phyloP scores from a whole-genome alignment of 2,888 invertebrate genomes.

The Xiphydria camelus region DNA sequence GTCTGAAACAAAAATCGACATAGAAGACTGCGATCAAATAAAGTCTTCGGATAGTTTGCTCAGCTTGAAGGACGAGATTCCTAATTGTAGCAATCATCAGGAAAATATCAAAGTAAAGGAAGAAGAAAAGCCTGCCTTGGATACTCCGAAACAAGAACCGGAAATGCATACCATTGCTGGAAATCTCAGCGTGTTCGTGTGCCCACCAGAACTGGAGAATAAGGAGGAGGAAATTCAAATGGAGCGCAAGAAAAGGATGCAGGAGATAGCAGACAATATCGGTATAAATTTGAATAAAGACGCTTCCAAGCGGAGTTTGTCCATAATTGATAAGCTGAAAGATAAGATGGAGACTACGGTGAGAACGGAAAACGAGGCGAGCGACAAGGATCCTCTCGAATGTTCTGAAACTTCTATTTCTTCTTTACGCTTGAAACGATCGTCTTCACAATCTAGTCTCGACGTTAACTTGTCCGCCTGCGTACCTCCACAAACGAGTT shows the following conservation, averaged over 20 bases:
- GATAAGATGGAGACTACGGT: conserved; percentile 46
- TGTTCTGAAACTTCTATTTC: neutral
- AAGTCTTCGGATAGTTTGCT: too few species aligned
- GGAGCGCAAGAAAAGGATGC: conserved; percentile 60
- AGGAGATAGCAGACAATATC: conserved; percentile 55
- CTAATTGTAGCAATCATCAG: too few species aligned
- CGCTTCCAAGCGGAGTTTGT: conserved; percentile 42
- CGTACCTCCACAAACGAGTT: neutral
- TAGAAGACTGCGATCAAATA: too few species aligned
- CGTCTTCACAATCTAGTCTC: neutral
- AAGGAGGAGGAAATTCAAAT: conserved; percentile 59
- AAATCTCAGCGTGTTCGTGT: conserved; percentile 52
- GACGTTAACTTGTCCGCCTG: too few species aligned
- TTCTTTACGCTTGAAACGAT: neutral
- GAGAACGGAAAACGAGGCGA: neutral
- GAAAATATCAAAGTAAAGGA: neutral
- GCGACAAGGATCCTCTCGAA: neutral
- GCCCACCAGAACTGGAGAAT: conserved; percentile 54
- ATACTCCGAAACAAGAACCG: neutral
- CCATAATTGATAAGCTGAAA: conserved; percentile 49
- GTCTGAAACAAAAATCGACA: neutral
- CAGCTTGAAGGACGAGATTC: neutral
- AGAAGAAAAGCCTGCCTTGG: neutral
- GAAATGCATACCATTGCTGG: conserved; percentile 12
- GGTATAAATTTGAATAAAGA: conserved; percentile 41